These are phyloP conservation scores for Gasteruption jaculator DNA, from an alignment of 2,888 invertebrate genomes.

Conservation along the genomic window DNA sequence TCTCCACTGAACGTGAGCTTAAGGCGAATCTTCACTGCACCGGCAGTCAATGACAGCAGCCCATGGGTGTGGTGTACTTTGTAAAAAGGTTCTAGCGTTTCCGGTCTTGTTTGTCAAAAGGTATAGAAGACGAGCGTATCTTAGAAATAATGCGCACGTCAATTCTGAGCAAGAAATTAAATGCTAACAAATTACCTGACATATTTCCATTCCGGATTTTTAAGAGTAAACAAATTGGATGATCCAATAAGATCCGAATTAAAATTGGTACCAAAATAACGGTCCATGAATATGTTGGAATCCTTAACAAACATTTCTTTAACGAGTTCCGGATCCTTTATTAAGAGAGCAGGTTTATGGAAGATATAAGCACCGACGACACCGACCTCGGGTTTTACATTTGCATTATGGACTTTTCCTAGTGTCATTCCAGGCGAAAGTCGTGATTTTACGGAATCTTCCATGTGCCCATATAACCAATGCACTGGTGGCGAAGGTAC, in stretches of 20 bases:
- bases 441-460: conserved; percentile 23
- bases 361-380: conserved; percentile 52
- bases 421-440: conserved; percentile 21
- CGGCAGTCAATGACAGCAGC: too few species aligned
- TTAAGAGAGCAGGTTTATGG: conserved; percentile 50
- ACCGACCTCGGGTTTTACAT: conserved; percentile 25
- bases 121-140: too few species aligned
- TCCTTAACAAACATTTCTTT: conserved; percentile 53
- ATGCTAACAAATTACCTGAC: too few species aligned
- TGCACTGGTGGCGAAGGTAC: conserved; percentile 27
- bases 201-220: conserved; percentile 54
- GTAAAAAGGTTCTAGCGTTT: too few species aligned
- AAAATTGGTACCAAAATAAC: conserved; percentile 43
- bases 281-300: conserved; percentile 51
- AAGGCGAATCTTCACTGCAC: too few species aligned
- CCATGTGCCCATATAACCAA: conserved; percentile 32
- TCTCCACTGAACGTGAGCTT: too few species aligned
- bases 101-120: too few species aligned
- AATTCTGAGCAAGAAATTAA: too few species aligned
- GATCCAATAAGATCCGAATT: conserved; percentile 39
- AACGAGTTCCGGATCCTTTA: conserved; percentile 51
- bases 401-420: conserved; percentile 25
- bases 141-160: too few species aligned
- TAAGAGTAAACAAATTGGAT: conserved; percentile 46
- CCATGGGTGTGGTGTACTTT: too few species aligned